These are phyloP conservation scores for Alcis repandata DNA, from an alignment of 2,888 invertebrate genomes.

Conservation along the genomic window DNA sequence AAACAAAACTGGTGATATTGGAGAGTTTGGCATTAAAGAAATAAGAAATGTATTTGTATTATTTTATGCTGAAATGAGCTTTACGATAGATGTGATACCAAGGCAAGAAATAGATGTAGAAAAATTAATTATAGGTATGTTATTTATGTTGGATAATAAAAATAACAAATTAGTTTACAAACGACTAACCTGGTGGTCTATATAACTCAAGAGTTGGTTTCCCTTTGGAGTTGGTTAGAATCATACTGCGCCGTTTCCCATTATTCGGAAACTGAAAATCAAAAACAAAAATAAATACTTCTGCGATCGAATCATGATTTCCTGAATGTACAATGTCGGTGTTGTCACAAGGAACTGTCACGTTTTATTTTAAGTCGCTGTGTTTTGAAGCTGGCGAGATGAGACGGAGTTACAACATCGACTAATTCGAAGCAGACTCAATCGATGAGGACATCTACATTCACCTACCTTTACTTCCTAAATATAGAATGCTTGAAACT, in stretches of 20 bases:
- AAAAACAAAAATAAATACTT: slow-evolving; percentile 29
- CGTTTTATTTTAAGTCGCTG: slow-evolving; percentile 60
- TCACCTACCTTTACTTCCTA: background rate
- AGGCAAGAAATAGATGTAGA: background rate
- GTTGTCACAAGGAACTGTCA: slow-evolving; percentile 51
- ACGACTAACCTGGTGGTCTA: slow-evolving; percentile 92
- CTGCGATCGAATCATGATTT: slow-evolving; percentile 31
- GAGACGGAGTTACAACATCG: slow-evolving; percentile 46
- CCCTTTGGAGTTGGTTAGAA: slow-evolving; percentile 88
- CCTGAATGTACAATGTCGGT: slow-evolving; percentile 29
- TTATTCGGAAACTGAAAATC: slow-evolving; percentile 86
- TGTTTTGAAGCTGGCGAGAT: slow-evolving; percentile 36
- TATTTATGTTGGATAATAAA: background rate
- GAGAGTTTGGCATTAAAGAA: slow-evolving; percentile 3
- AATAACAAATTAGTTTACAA: background rate
- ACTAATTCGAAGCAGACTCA: slow-evolving; percentile 52
- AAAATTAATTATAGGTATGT: background rate
- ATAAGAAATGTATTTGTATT: background rate
- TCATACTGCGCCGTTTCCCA: slow-evolving; percentile 91
- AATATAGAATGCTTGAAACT: background rate
- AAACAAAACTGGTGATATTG: slow-evolving; percentile 6
- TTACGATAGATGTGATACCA: background rate
- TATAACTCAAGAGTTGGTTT: slow-evolving; percentile 96
- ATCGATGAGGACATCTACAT: slow-evolving; percentile 19
- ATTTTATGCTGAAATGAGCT: background rate